Percentiles rank a stretch among this genome's conserved stretches.
These are phyloP conservation scores for Eriocheir sinensis DNA, from an alignment of 1,140 invertebrate species.

Conservation along the genomic window DNA sequence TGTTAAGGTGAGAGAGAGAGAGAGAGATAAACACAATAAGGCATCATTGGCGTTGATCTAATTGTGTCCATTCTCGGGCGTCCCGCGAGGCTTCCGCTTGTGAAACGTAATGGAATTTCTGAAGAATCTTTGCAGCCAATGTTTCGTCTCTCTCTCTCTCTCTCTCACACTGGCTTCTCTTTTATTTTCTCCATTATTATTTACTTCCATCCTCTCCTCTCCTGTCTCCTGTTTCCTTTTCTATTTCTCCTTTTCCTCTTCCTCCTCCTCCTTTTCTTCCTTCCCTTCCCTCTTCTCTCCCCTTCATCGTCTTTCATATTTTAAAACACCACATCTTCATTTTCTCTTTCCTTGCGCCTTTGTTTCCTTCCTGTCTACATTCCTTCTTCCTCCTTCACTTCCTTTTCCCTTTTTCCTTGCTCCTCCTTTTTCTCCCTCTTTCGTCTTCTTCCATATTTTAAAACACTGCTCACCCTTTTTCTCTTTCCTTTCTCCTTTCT, in stretches of 20 bases:
- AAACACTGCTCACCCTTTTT: too few species aligned
- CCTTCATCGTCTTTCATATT: too few species aligned
- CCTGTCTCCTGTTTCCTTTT: too few species aligned
- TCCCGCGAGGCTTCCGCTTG: slow-evolving; percentile 7
- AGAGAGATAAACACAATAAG: slow-evolving; percentile 6
- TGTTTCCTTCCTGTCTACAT: too few species aligned
- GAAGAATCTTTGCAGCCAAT: slow-evolving; percentile 4
- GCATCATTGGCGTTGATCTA: slow-evolving; percentile 23
- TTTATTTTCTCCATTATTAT: too few species aligned
- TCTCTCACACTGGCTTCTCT: too few species aligned
- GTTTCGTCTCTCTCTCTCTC: too few species aligned
- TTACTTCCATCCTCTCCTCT: too few species aligned
- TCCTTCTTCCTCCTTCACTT: too few species aligned
- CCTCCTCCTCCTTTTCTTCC: not conserved
- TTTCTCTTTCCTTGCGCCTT: not conserved
- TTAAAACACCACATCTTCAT: too few species aligned
- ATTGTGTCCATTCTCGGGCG: not conserved
- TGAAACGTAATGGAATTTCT: slow-evolving; percentile 25
- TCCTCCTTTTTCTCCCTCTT: not conserved
- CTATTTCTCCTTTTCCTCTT: not conserved
- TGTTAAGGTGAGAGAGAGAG: not conserved
- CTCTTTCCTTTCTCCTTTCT: too few species aligned
- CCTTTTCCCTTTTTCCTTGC: not conserved
- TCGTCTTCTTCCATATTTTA: too few species aligned
- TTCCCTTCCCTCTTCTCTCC: not conserved